Evolutionary conservation across 2,888 invertebrate species (phyloP).

Genomic region (Hartigia nigra): DNA sequence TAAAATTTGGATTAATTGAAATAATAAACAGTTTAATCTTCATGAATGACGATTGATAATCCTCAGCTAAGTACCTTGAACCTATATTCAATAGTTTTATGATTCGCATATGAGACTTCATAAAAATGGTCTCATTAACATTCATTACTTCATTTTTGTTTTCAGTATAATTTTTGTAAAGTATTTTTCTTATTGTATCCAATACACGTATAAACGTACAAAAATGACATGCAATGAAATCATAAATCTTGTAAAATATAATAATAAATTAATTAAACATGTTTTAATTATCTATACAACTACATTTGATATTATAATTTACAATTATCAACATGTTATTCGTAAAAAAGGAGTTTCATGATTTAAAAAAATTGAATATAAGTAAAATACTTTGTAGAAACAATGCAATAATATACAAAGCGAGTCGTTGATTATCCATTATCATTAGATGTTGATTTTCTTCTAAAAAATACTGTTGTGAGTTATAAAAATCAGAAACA

Average conservation of each 20-base stretch:
- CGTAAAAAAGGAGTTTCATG: not conserved
- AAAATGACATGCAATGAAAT: conserved; percentile 21
- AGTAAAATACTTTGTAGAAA: conserved; percentile 30
- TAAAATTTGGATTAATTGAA: not conserved
- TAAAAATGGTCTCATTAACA: not conserved
- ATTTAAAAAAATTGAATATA: not conserved
- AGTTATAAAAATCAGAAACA: not conserved
- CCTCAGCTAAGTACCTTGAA: not conserved
- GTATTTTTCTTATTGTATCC: not conserved
- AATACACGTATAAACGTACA: conserved; percentile 21
- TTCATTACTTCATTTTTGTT: not conserved
- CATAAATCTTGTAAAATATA: conserved; percentile 1
- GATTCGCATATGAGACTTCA: no score
- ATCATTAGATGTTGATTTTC: not conserved
- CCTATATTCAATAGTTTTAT: no score
- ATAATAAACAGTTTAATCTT: not conserved
- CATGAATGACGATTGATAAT: not conserved
- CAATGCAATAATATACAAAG: conserved; percentile 58
- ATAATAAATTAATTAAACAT: conserved; percentile 18
- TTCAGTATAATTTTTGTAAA: not conserved
- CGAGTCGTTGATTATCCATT: conserved; percentile 21
- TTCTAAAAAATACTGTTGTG: not conserved
- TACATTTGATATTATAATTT: conserved; percentile 34
- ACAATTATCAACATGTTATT: conserved; percentile 17
- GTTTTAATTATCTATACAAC: conserved; percentile 28